Percentiles rank a stretch among this genome's conserved stretches.
phyloP scores from a whole-genome alignment of 2,888 invertebrate genomes.

The Drosophila birchii region DNA sequence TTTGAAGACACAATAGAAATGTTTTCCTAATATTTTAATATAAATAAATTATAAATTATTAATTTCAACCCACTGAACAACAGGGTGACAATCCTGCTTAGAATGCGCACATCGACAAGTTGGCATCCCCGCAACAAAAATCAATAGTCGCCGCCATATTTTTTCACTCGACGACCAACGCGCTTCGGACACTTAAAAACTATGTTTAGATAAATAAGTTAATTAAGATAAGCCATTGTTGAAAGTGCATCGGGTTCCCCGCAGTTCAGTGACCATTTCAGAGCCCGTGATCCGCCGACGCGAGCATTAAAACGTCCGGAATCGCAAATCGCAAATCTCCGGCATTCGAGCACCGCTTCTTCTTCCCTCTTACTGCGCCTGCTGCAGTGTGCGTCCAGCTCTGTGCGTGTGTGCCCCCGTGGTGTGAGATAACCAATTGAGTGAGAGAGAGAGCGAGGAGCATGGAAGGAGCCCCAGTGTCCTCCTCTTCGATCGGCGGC shows the following conservation, averaged over 20 bases:
- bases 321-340: constrained; percentile 23
- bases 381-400: constrained; percentile 56
- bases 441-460: constrained; percentile 26
- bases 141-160: constrained; percentile 78
- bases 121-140: constrained; percentile 57
- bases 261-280: constrained; percentile 9
- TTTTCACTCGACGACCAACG: constrained; percentile 69
- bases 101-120: background rate
- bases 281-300: background rate
- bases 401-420: constrained; percentile 18
- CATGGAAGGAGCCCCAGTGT: constrained; percentile 79
- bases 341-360: constrained; percentile 29
- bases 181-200: constrained; percentile 47
- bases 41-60: too few relatives aligned
- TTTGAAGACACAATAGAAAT: background rate
- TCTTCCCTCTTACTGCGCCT: constrained; percentile 9
- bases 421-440: constrained; percentile 44
- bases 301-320: constrained; percentile 15
- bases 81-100: background rate
- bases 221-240: constrained; percentile 22
- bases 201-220: constrained; percentile 58
- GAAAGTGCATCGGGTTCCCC: constrained; percentile 24
- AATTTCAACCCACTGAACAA: background rate
- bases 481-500: constrained; percentile 73
- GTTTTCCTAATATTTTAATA: background rate